Base-by-base conservation (phyloP, 2,888 invertebrate species). In the Dryococelus australis region DNA sequence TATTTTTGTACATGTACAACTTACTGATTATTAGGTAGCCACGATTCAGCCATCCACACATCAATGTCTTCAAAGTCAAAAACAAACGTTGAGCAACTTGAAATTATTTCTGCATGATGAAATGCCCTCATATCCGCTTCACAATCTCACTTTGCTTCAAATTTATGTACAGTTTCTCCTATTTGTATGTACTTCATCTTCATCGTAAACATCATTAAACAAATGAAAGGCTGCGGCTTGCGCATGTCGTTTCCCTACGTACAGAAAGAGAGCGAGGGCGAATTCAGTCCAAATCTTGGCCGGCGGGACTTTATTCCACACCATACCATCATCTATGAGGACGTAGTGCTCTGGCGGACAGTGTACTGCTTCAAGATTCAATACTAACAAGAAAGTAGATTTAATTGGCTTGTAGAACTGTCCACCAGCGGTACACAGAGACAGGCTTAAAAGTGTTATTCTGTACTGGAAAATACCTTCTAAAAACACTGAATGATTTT, bases 311-410 rank as follows among this genome's bases (percentile, higher is more conserved):
- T n/a, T 80, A 28, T 80, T 80, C n/a, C 80, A 24, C 26, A 80
- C 80, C 80, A n/a, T 80, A 80, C 80, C n/a, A 80, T n/a, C 80
- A 80, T 80, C 80, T 27, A n/a, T 80, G 26, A n/a, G 24, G 80
- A 24, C 80, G 13, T n/a, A 26, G 26, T n/a, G 24, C 26, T 26
- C 0, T 80, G 12, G 80, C 12, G 80, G 80, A 80, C 0, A n/a
- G 28, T 4, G 80, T 13, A 3, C 13, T 8, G n/a, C 26, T 80
- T 80, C 4, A 80, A n/a, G 80, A 28, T 28, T 80, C 12, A 80
- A 13, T 80, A 80, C n/a, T 80, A 13, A 80, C 80, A 80, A 80
- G 12, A 80, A 80, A 26, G 26, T 80, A 27, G 24, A 80, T 24
- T 12, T 80, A 80, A 80, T 5, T 3, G 2, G 24, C 13, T 80